phyloP scores from a whole-genome alignment of 1,140 invertebrate genomes.

The Pogonus chalceus region DNA sequence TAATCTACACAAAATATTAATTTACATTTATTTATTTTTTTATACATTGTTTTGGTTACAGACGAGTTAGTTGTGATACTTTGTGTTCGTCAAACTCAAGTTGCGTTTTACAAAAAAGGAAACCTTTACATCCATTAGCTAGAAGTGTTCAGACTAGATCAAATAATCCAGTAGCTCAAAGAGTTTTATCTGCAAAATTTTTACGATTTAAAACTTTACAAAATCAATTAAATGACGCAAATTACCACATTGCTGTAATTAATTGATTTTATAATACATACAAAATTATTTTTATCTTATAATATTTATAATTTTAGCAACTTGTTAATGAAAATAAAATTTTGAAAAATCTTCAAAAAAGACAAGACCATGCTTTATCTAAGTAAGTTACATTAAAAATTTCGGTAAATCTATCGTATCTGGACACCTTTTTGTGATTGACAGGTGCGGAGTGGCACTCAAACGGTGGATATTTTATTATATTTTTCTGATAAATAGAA shows the following conservation, averaged over 20 bases:
- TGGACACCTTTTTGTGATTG: too few species aligned
- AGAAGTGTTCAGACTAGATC: slow-evolving; percentile 16
- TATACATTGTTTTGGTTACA: slow-evolving; percentile 17
- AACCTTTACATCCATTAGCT: slow-evolving; percentile 29
- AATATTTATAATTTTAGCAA: slow-evolving; percentile 42
- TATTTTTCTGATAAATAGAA: too few species aligned
- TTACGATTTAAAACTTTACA: slow-evolving; percentile 62
- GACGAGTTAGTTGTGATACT: slow-evolving; percentile 28
- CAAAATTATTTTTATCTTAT: slow-evolving; percentile 11
- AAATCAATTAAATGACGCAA: slow-evolving; percentile 68
- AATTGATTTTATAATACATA: slow-evolving; percentile 14
- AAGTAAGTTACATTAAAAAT: slow-evolving; percentile 34
- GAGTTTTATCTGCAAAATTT: slow-evolving; percentile 64
- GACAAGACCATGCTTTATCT: slow-evolving; percentile 61
- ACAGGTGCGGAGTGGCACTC: too few species aligned
- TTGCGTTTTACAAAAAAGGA: slow-evolving; percentile 29
- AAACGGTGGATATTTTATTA: too few species aligned
- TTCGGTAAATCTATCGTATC: too few species aligned
- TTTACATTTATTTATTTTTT: neutral
- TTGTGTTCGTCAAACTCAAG: slow-evolving; percentile 32
- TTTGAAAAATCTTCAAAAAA: slow-evolving; percentile 59
- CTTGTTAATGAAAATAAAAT: slow-evolving; percentile 63
- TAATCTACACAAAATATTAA: neutral
- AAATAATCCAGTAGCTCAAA: slow-evolving; percentile 44
- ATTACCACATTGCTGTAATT: slow-evolving; percentile 60